These are phyloP conservation scores for Brachyhypopomus occidentalis DNA, from an alignment of 2,113 vertebrate species.

Conservation along the genomic window DNA sequence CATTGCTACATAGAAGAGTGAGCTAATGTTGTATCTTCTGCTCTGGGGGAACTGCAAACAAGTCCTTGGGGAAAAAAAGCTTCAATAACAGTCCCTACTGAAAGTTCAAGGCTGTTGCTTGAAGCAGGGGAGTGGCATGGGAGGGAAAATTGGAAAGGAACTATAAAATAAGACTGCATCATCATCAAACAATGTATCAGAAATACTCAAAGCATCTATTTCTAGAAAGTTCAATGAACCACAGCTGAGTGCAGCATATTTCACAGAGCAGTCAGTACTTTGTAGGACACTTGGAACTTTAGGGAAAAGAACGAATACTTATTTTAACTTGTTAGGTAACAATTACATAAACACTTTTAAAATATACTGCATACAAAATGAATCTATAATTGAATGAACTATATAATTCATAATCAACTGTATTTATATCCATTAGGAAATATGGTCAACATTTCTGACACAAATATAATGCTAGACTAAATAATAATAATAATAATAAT, in stretches of 20 bases:
- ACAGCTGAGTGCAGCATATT: not conserved
- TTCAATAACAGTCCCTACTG: not conserved
- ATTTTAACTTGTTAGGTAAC: too few relatives aligned
- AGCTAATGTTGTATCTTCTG: not conserved
- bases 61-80: constrained; percentile 5
- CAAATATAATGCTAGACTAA: too few relatives aligned
- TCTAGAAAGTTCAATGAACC: not conserved
- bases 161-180: constrained; percentile 3
- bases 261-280: not conserved
- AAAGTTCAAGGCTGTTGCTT: constrained; percentile 19
- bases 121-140: not conserved
- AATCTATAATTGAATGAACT: too few relatives aligned
- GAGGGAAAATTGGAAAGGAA: not conserved
- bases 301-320: too few relatives aligned
- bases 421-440: too few relatives aligned
- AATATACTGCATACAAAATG: too few relatives aligned
- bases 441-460: too few relatives aligned
- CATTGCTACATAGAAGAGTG: not conserved
- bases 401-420: not conserved
- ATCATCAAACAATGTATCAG: constrained; percentile 4
- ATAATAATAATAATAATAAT: too few relatives aligned
- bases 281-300: not conserved
- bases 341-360: too few relatives aligned
- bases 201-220: not conserved
- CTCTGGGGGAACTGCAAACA: not conserved